Evolutionary conservation across 2,888 invertebrate genomes (phyloP), one percentile per base, ranked within the genome.

Genomic region (Melanophora roralis): DNA sequence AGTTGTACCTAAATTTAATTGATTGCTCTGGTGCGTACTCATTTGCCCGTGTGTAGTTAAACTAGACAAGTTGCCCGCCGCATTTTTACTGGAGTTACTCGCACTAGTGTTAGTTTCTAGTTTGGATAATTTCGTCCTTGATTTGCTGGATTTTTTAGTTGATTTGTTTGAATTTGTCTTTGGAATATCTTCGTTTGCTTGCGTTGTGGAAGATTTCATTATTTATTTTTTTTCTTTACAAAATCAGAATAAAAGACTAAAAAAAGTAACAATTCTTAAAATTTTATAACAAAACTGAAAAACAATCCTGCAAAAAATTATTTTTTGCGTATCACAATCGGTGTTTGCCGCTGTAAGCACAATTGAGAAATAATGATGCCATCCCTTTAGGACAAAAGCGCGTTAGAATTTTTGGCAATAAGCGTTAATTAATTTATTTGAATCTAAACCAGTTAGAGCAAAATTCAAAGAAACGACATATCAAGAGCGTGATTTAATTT

Each of bases 111-210:
- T 69, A 7, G 57, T 38, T 49, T 84, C 83, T 5, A 81, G 47
- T 82, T 89, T 89, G 2, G 85, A 82, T 36, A 85, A 83, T 82
- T 87, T 89, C 0, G 85, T 81, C 1, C 89, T 87, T 2, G 89
- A 87, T 82, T 89, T 89, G 6, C 88, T 84, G 2, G 89, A 83
- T 81, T 89, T 89, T 57, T 89, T 89, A 64, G 81, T 85, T 1
- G 86, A 83, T 84, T 88, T 89, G 11, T 81, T 84, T 59, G 84
- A 75, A 34, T 85, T 82, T 14, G 86, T 81, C 76, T 87, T 89
- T n/a, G 82, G 32, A 27, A 72, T 71, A n/a, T 83, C 82, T 53
- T 83, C 82, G 68, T 38, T 77, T 49, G 62, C 65, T 49, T 68
- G 80, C 8, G 72, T 43, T 40, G 55, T 65, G 8, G 79, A 53